These are phyloP conservation scores for Anomalospiza imberbis DNA, from an alignment of 2,797 vertebrate species.

Conservation along the genomic window DNA sequence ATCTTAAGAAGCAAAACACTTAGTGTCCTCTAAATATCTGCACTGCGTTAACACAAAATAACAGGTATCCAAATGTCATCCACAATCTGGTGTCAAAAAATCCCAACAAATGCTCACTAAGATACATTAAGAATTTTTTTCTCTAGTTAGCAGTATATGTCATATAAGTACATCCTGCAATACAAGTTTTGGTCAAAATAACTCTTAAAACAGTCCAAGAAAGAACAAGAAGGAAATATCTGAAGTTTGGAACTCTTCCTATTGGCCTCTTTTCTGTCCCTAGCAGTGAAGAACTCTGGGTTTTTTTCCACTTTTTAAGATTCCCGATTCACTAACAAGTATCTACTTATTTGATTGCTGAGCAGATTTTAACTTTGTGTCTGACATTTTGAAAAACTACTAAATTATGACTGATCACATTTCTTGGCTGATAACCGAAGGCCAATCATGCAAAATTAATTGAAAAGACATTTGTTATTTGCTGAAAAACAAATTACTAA, in stretches of 20 bases:
- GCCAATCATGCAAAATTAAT: conserved; percentile 49
- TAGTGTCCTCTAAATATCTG: neutral
- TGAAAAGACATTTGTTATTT: conserved; percentile 39
- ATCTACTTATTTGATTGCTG: neutral
- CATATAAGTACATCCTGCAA: neutral
- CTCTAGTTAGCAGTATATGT: neutral
- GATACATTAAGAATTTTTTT: neutral
- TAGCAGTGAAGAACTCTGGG: neutral
- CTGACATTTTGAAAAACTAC: conserved; percentile 1
- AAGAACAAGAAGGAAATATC: accelerated
- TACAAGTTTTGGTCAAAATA: neutral
- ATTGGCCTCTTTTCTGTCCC: neutral
- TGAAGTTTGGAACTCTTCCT: neutral
- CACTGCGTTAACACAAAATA: neutral
- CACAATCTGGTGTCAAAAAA: neutral
- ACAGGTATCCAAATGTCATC: neutral
- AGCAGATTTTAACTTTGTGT: neutral
- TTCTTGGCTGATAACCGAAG: conserved; percentile 31
- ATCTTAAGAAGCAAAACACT: neutral
- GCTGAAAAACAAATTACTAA: conserved; percentile 53
- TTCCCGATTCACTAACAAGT: neutral
- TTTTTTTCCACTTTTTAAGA: neutral
- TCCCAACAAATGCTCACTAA: neutral
- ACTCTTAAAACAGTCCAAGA: neutral
- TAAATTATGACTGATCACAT: conserved; percentile 54